These are phyloP conservation scores for Drosophila auraria DNA, from an alignment of 1,140 invertebrate genomes.

Conservation along the genomic window DNA sequence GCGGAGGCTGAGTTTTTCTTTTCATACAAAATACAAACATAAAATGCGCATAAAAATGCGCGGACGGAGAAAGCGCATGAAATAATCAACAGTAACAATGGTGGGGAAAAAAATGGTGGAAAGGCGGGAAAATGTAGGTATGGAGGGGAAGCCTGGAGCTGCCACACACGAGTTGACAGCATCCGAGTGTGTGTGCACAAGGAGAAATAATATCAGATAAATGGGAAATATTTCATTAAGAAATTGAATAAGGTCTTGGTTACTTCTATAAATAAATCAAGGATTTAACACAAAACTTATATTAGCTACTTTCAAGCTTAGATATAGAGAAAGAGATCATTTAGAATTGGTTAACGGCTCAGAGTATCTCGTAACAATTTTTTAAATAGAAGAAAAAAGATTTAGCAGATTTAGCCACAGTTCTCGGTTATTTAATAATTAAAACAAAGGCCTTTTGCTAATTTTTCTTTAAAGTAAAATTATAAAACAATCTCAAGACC, in stretches of 20 bases:
- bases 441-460: background rate
- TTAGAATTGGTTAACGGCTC: too few relatives aligned
- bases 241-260: too few relatives aligned
- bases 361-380: too few relatives aligned
- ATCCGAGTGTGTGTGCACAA: slow-evolving; percentile 64
- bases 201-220: too few relatives aligned
- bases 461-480: background rate
- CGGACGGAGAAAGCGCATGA: slow-evolving; percentile 70
- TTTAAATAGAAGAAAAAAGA: too few relatives aligned
- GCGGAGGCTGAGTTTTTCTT: slow-evolving; percentile 42
- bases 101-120: background rate
- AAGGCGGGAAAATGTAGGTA: background rate
- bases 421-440: background rate
- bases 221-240: too few relatives aligned
- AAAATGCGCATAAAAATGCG: slow-evolving; percentile 82
- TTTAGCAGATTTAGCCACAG: too few relatives aligned
- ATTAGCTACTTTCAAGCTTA: too few relatives aligned
- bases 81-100: slow-evolving; percentile 81
- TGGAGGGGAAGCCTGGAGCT: slow-evolving; percentile 1
- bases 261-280: background rate
- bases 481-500: background rate
- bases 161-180: slow-evolving; percentile 73
- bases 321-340: background rate
- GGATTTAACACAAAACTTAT: background rate
- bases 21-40: slow-evolving; percentile 79